Evolutionary conservation across 2,888 invertebrate genomes (phyloP), one percentile per base, ranked within the genome.

Genomic region (Calameuta filiformis): DNA sequence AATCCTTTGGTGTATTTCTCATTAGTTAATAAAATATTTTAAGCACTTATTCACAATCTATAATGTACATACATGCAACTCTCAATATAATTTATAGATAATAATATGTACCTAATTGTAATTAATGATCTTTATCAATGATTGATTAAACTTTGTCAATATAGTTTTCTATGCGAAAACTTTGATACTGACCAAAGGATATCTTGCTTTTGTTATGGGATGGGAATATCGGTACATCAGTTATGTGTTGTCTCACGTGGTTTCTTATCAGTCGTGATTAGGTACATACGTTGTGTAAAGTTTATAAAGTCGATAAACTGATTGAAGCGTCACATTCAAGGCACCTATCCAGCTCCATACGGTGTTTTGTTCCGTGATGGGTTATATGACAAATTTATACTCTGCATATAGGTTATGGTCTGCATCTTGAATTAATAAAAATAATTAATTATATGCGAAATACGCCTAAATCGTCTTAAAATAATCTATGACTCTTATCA

Each of bases 221-320:
- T 34, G 35, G 4, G 74, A 31, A 71, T 71, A 71, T 30, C 71
- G 15, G 31, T 71, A 71, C 31, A 11, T 34, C 34, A 33, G 71
- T 31, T 71, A 71, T 71, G 71, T 34, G 34, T 71, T 34, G 33
- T 35, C 34, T 35, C 74, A 35, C 35, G 30, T 35, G n/a, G n/a
- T 73, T 35, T 35, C 35, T 73, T 73, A 73, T 73, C 74, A 34
- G 34, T 35, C 35, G n/a, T 34, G 35, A 73, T 73, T 35, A 73
- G 35, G 74, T 73, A 23, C 74, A 33, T 73, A 35, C 74, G 35
- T 73, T 35, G 34, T 9, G 30, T 30, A 34, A 35, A 73, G 35
- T 35, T 73, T 73, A 30, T 35, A 34, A 23, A 73, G 35, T 23
- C 35, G 74, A 73, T 73, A 71, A 71, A 71, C 71, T 33, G 71